phyloP scores from a whole-genome alignment of 2,888 invertebrate species.

The Mythimna pallens region DNA sequence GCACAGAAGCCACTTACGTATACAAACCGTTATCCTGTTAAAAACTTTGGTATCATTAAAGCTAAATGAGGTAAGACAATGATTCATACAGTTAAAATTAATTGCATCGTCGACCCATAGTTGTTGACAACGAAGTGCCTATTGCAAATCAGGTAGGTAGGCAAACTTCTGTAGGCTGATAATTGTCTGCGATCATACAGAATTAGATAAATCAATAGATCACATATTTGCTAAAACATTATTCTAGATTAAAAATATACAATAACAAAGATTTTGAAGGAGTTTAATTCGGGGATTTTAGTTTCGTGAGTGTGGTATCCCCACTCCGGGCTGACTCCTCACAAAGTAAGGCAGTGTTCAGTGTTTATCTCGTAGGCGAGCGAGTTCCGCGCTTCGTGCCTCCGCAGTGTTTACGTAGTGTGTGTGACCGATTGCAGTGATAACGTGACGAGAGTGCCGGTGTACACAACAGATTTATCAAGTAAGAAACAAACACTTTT shows the following conservation, averaged over 20 bases:
- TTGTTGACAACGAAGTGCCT: too few species aligned
- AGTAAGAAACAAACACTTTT: conserved; percentile 64
- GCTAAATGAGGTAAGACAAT: background rate
- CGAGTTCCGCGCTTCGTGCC: conserved; percentile 62
- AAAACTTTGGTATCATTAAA: background rate
- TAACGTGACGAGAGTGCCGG: conserved; percentile 73
- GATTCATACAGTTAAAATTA: background rate
- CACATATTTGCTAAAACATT: background rate
- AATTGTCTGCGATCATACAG: background rate
- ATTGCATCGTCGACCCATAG: background rate
- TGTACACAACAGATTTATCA: conserved; percentile 66
- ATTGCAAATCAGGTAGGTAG: background rate
- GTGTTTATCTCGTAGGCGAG: conserved; percentile 75
- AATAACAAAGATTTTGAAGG: background rate
- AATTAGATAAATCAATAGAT: background rate
- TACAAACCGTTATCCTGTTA: background rate
- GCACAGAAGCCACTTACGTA: background rate
- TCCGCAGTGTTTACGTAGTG: conserved; percentile 76
- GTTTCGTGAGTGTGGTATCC: conserved; percentile 70
- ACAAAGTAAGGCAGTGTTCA: conserved; percentile 58
- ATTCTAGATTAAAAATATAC: background rate
- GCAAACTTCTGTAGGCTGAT: background rate
- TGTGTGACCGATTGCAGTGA: conserved; percentile 78
- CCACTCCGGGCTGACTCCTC: conserved; percentile 66
- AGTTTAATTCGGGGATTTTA: conserved; percentile 55